Percentiles rank a stretch among this genome's conserved stretches.
Conservation (phyloP, 1,140 invertebrate genomes). For the Teleopsis dalmanni region DNA sequence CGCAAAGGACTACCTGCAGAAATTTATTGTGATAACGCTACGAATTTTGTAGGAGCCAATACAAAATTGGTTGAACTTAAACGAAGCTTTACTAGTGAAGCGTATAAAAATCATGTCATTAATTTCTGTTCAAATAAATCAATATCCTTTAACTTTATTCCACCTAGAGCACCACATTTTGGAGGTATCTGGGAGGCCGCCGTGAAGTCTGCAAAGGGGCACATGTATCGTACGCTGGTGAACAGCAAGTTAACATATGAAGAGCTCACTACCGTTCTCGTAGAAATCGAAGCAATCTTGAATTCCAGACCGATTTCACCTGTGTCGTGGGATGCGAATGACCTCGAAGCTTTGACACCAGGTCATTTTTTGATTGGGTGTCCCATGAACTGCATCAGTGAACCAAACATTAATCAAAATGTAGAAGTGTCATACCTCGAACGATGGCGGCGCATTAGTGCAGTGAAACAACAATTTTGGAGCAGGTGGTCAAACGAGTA, state of each 20-base stretch:
- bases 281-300: constrained; percentile 21
- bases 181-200: constrained; percentile 19
- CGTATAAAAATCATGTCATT: too few species aligned
- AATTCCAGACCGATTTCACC: constrained; percentile 23
- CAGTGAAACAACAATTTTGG: neutral
- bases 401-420: neutral
- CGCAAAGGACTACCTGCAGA: too few species aligned
- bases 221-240: constrained; percentile 17
- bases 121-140: too few species aligned
- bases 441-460: neutral
- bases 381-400: constrained; percentile 4
- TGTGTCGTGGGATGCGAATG: constrained; percentile 16
- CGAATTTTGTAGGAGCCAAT: constrained; percentile 18
- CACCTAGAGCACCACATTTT: constrained; percentile 12
- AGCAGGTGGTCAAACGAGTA: constrained; percentile 6
- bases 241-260: too few species aligned
- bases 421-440: neutral
- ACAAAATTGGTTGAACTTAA: too few species aligned
- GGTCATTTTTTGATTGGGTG: constrained; percentile 24
- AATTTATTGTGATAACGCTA: constrained; percentile 11
- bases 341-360: constrained; percentile 19
- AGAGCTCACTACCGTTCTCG: constrained; percentile 23
- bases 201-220: constrained; percentile 18
- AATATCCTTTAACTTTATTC: constrained; percentile 15
- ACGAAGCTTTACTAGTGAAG: too few species aligned